Evolutionary conservation across 2,888 invertebrate species (phyloP).

Genomic region (Ochropleura plecta): DNA sequence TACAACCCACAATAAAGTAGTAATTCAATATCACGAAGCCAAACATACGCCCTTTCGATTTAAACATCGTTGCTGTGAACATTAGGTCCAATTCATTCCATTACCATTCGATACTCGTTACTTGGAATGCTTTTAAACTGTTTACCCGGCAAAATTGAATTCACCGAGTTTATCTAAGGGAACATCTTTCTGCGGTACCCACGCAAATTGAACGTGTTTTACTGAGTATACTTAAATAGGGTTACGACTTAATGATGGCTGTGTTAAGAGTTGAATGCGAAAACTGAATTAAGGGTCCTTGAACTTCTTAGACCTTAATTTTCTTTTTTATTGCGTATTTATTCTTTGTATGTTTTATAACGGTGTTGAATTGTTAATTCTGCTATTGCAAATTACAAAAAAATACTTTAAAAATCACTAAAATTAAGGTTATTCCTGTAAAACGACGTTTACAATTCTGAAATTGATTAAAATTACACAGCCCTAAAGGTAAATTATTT

Average conservation of each 20-base stretch:
- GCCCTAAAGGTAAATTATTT: no score
- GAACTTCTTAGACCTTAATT: constrained; percentile 8
- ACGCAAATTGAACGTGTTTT: constrained; percentile 64
- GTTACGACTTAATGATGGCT: constrained; percentile 65
- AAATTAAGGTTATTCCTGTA: no score
- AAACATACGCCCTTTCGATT: constrained; percentile 38
- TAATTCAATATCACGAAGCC: constrained; percentile 12
- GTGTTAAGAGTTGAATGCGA: constrained; percentile 48
- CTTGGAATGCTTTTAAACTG: constrained; percentile 75
- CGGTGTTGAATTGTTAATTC: no score
- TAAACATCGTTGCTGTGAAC: constrained; percentile 61
- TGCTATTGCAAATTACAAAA: no score
- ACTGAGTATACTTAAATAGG: constrained; percentile 59
- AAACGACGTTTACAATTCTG: no score
- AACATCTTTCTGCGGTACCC: constrained; percentile 62
- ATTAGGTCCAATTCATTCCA: constrained; percentile 81
- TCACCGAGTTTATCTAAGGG: constrained; percentile 65
- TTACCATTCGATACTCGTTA: constrained; percentile 81
- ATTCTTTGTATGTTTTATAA: no score
- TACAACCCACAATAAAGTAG: constrained; percentile 2
- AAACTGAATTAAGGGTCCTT: constrained; percentile 45
- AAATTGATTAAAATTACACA: no score
- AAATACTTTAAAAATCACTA: no score
- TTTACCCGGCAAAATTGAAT: constrained; percentile 76
- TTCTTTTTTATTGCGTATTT: neutral